Evolutionary conservation across 2,888 invertebrate genomes (phyloP), one percentile per base, ranked within the genome.

Genomic region (Papilio protenor): DNA sequence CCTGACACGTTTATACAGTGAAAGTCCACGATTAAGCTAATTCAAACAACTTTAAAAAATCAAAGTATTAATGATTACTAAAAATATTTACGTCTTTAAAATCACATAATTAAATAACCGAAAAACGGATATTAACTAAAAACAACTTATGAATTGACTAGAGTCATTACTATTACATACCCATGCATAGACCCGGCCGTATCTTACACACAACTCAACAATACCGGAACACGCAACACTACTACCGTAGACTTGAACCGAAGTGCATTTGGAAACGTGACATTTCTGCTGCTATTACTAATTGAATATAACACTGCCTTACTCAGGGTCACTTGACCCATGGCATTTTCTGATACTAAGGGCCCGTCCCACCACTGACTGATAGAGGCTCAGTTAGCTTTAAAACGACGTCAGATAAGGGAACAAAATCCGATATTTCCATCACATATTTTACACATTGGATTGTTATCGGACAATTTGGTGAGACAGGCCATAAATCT

Each of bases 121-220:
- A 59, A 57, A 33, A n/a, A 49, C 16, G 21, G 11, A 12, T 59
- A 71, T 49, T 66, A 73, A 66, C 73, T 66, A 73, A 78, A 82
- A 79, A 83, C 79, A 85, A 84, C 83, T 87, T 82, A 85, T 83
- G 79, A 87, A 87, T 89, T 90, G 90, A 90, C 90, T 90, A 90
- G 90, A 86, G 85, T 87, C 85, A 85, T 86, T 83, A 81, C 79
- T 79, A 84, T 84, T 81, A 76, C 33, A 80, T 80, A 74, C 40
- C 49, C 73, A 77, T 72, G 33, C 74, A 73, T 52, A 64, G 82
- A 87, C 85, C 84, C 86, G 86, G 85, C 84, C 79, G 45, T 66
- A 77, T 57, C 73, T 79, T 77, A 73, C 73, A 75, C 59, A 71
- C 55, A 78, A 75, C 71, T 45, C 33, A 61, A 61, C 16, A 59